phyloP scores from a whole-genome alignment of 2,113 vertebrate genomes.

The Takifugu bimaculatus region DNA sequence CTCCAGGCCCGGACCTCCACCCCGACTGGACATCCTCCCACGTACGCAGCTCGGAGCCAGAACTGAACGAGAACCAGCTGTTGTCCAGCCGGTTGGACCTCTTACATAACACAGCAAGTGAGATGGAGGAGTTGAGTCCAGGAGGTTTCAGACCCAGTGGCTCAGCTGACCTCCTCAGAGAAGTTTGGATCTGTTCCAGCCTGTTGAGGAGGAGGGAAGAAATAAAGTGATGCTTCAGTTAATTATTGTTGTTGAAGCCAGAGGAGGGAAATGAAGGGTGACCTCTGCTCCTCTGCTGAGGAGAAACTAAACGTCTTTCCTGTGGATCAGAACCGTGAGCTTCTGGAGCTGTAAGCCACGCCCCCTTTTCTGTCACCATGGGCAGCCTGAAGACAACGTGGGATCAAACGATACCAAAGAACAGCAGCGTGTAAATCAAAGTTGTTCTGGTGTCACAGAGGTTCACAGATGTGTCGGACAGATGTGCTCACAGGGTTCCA shows the following conservation, averaged over 20 bases:
- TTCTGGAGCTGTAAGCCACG: too few relatives aligned
- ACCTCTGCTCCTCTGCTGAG: too few relatives aligned
- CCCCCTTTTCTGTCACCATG: too few relatives aligned
- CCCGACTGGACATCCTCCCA: slow-evolving; percentile 40
- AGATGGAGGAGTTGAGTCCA: background rate
- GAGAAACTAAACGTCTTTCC: too few relatives aligned
- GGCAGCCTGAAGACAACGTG: too few relatives aligned
- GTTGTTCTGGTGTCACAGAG: background rate
- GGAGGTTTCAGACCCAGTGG: slow-evolving; percentile 14
- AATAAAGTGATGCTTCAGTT: too few relatives aligned
- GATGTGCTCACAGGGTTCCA: slow-evolving; percentile 20
- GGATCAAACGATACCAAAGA: too few relatives aligned
- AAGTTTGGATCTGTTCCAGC: too few relatives aligned
- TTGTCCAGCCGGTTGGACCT: slow-evolving; percentile 17
- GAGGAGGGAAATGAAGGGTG: background rate
- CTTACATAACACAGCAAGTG: slow-evolving; percentile 32
- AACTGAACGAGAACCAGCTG: slow-evolving; percentile 57
- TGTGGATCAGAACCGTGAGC: too few relatives aligned
- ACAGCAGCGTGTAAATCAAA: background rate
- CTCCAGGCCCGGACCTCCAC: slow-evolving; percentile 27
- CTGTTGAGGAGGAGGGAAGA: too few relatives aligned
- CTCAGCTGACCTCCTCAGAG: slow-evolving; percentile 14
- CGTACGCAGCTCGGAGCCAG: slow-evolving; percentile 38
- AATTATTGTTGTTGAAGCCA: background rate
- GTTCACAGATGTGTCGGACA: slow-evolving; percentile 31